phyloP scores from a whole-genome alignment of 2,113 vertebrate genomes.

The Sitta europaea region DNA sequence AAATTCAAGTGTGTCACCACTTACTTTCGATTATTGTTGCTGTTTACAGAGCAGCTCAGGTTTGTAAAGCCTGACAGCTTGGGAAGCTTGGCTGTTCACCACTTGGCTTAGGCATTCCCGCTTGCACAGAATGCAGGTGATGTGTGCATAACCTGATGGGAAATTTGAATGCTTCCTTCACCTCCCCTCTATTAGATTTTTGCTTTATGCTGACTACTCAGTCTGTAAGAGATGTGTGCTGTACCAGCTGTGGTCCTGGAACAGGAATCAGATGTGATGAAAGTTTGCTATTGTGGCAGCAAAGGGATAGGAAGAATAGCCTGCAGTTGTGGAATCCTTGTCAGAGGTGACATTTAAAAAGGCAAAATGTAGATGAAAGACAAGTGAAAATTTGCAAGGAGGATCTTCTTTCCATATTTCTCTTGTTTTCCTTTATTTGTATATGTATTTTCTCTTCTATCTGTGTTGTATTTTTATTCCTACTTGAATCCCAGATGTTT shows the following conservation, averaged over 20 bases:
- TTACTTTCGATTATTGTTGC: background rate
- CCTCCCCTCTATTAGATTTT: background rate
- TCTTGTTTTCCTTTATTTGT: background rate
- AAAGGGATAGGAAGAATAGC: background rate
- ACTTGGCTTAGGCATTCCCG: background rate
- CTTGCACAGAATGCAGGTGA: background rate
- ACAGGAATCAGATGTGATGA: background rate
- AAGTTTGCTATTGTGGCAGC: background rate
- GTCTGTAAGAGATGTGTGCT: background rate
- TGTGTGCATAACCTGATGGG: background rate
- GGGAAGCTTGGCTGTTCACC: background rate
- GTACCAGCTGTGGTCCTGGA: background rate
- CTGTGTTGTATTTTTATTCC: background rate
- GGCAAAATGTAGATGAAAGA: background rate
- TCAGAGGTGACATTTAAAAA: background rate
- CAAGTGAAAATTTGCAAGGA: background rate
- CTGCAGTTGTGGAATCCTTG: background rate
- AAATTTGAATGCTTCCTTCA: background rate
- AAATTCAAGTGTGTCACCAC: background rate
- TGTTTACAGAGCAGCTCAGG: slow-evolving; percentile 7
- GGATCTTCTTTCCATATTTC: background rate
- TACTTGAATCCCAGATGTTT: background rate
- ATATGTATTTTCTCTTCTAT: background rate
- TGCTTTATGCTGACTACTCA: background rate
- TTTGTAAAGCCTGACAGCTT: background rate